Percentiles rank a stretch among this genome's conserved stretches.
These are phyloP conservation scores for Volucella inanis DNA, from an alignment of 2,888 invertebrate species.

Conservation along the genomic window DNA sequence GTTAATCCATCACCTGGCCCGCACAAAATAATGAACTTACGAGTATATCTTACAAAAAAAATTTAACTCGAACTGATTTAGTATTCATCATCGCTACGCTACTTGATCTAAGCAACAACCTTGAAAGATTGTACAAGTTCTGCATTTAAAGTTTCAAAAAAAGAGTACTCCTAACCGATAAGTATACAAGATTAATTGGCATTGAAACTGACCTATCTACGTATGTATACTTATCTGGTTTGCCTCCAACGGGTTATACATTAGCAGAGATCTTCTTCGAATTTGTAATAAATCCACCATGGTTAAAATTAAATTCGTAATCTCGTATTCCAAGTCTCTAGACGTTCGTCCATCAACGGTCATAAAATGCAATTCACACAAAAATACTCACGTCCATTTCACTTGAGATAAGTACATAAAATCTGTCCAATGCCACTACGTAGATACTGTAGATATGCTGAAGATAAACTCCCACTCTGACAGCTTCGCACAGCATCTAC, in stretches of 20 bases:
- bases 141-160: too few relatives aligned
- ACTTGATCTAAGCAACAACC: too few relatives aligned
- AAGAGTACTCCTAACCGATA: neutral
- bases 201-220: slow-evolving; percentile 16
- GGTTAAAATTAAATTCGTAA: neutral
- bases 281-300: too few relatives aligned
- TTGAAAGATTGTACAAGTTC: too few relatives aligned
- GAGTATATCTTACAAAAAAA: too few relatives aligned
- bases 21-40: too few relatives aligned
- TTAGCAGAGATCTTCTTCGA: neutral
- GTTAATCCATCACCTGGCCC: too few relatives aligned
- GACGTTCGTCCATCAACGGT: neutral
- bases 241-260: neutral
- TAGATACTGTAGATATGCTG: neutral
- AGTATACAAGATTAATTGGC: slow-evolving; percentile 9
- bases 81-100: too few relatives aligned
- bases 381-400: slow-evolving; percentile 20
- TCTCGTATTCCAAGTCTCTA: slow-evolving; percentile 13
- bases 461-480: neutral
- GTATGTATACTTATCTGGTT: too few relatives aligned
- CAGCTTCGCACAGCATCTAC: slow-evolving; percentile 27
- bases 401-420: slow-evolving; percentile 32
- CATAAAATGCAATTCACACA: slow-evolving; percentile 24
- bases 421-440: slow-evolving; percentile 12
- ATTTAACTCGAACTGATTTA: too few relatives aligned